Percentiles rank a stretch among this genome's conserved stretches.
phyloP scores from a whole-genome alignment of 1,140 invertebrate species.

The Lucilia cuprina region DNA sequence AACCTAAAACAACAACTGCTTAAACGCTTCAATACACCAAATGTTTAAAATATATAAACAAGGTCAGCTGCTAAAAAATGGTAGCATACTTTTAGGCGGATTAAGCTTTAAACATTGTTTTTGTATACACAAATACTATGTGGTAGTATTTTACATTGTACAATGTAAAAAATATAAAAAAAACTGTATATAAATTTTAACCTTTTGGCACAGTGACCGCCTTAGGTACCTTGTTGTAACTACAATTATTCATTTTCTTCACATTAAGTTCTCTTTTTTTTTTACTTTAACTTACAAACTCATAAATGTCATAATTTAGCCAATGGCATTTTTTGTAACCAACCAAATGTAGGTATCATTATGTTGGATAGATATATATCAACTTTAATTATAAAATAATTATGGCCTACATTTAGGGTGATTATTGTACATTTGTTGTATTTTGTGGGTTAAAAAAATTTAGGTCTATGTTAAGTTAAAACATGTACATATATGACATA shows the following conservation, averaged over 20 bases:
- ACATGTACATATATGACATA: slow-evolving; percentile 4
- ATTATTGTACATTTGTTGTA: not conserved
- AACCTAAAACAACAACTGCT: not conserved
- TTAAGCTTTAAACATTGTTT: not conserved
- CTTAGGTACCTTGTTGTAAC: not conserved
- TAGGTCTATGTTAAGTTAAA: not conserved
- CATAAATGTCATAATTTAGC: not conserved
- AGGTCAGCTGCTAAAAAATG: not conserved
- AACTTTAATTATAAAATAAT: not conserved
- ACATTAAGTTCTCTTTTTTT: not conserved
- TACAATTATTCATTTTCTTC: not conserved
- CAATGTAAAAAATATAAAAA: not conserved
- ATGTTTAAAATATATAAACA: not conserved
- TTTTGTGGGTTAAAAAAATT: not conserved
- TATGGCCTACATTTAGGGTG: not conserved
- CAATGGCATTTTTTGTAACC: not conserved
- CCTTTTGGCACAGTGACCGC: slow-evolving; percentile 4
- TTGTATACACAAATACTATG: not conserved
- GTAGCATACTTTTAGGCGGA: slow-evolving; percentile 13
- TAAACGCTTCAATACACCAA: not conserved
- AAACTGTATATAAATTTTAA: not conserved
- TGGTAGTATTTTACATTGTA: too few relatives aligned
- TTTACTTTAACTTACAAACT: not conserved
- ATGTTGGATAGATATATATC: not conserved
- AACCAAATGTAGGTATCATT: not conserved